Conservation (phyloP, 2,113 vertebrate genomes). For the Sus scrofa region T2T-Sscrofa CM000826.6:26212001-26212500, state of each 20-base stretch:
- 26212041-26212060: conserved; percentile 80
- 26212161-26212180: conserved; percentile 60
- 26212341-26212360: conserved; percentile 66
- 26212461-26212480: conserved; percentile 2
- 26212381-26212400: conserved; percentile 64
- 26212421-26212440: background rate
- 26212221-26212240: conserved; percentile 11
- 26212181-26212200: conserved; percentile 65
- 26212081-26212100: conserved; percentile 77
- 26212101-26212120: conserved; percentile 68
- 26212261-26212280: conserved; percentile 47
- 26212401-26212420: conserved; percentile 11
- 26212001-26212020: conserved; percentile 75
- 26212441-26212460: conserved; percentile 32
- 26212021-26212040: conserved; percentile 62
- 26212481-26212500: background rate
- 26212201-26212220: conserved; percentile 16
- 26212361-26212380: background rate
- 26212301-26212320: conserved; percentile 16
- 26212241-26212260: conserved; percentile 19
- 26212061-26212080: conserved; percentile 77
- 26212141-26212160: conserved; percentile 73
- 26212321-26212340: conserved; percentile 54
- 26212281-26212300: conserved; percentile 52
- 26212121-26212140: conserved; percentile 68